phyloP scores from a whole-genome alignment of 1,140 invertebrate species.

The Drosophila kikkawai region DNA sequence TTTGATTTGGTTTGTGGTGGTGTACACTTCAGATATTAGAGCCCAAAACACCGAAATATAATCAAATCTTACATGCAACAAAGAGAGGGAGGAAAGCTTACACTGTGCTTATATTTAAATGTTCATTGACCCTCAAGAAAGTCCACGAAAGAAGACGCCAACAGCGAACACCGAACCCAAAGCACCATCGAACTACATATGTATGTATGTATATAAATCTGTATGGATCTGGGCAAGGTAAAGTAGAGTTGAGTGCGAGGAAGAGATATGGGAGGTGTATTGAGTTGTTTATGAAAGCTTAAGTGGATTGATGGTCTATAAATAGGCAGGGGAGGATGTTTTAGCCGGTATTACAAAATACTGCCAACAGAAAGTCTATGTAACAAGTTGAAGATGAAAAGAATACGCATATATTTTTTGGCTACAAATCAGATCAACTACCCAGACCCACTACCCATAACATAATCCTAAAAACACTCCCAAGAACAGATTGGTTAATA shows the following conservation, averaged over 20 bases:
- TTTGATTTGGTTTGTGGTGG: too few relatives aligned
- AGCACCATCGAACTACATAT: background rate
- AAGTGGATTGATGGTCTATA: constrained; percentile 6
- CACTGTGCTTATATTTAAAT: constrained; percentile 68
- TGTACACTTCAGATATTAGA: constrained; percentile 30
- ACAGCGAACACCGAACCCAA: constrained; percentile 19
- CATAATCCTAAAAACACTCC: background rate
- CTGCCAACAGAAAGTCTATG: background rate
- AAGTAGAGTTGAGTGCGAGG: background rate
- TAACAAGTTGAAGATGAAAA: background rate
- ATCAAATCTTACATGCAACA: constrained; percentile 34
- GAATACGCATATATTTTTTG: background rate
- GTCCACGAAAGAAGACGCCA: constrained; percentile 40
- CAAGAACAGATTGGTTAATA: constrained; percentile 1
- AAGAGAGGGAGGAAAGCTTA: constrained; percentile 52
- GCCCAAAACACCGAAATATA: constrained; percentile 32
- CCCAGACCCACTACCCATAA: too few relatives aligned
- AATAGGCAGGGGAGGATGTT: background rate
- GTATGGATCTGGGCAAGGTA: background rate
- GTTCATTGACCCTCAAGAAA: constrained; percentile 63
- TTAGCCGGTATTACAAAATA: background rate
- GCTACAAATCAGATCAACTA: background rate
- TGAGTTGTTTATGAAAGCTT: constrained; percentile 11
- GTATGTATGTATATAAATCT: constrained; percentile 8
- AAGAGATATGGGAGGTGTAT: background rate